Base-by-base conservation (phyloP, 2,888 invertebrate genomes). In the Thyatira batis region DNA sequence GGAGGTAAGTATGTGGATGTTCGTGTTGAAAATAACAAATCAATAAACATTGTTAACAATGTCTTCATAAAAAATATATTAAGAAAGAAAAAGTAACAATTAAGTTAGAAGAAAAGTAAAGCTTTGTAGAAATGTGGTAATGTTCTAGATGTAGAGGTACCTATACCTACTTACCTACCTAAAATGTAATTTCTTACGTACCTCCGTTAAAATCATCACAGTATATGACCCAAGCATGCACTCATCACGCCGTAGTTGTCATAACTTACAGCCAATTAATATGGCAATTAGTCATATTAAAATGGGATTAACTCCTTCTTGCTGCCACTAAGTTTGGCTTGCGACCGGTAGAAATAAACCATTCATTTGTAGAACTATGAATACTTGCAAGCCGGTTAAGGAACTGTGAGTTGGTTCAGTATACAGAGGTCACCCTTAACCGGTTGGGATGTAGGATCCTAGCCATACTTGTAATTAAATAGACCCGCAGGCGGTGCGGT, bases 271-370 rank as follows among this genome's bases (percentile, higher is more conserved):
- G 75, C 72, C 79, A 84, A 79, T 82, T 80, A 82, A 80, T 72
- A 73, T 71, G 67, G 75, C 82, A 86, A 89, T 89, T 87, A 87
- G 85, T 82, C 85, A 80, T 78, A 88, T 87, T 87, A 83, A 87
- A 86, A 85, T 80, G 80, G 73, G 83, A 89, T 89, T 87, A 88
- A 85, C 80, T 82, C 80, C 82, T 85, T 80, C 80, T 74, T 75
- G 67, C 75, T 77, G 76, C 78, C 73, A 80, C 79, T 69, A 76
- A 78, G 76, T 74, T 70, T 73, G 71, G 63, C 71, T 70, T 74
- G 69, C 63, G 73, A 69, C 70, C 61, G 70, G 64, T 65, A 61
- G 65, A 73, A 76, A 76, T 70, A 69, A 58, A 54, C 25, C 21
- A 49, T 52, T 78, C 74, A 75, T 43, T 67, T 54, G 54, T 13